Conservation (phyloP, 2,797 vertebrate genomes). For the Sebastiscus tertius region DNA sequence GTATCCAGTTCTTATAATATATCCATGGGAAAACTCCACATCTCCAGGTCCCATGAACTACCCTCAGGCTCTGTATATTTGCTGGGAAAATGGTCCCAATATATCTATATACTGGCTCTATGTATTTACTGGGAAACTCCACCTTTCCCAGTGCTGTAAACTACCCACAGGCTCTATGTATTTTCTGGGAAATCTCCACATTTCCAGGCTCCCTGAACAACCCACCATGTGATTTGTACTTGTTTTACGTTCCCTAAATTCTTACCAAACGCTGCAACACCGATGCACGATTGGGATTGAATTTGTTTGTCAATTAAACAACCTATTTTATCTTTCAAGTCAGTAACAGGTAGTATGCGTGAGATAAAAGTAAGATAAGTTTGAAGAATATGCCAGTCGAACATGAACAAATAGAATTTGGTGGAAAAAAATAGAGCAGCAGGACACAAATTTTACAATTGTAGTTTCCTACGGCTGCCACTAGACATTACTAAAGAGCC, state of each 20-base stretch:
- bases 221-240: background rate
- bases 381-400: background rate
- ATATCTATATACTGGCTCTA: background rate
- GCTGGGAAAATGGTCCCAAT: background rate
- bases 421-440: background rate
- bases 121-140: background rate
- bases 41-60: background rate
- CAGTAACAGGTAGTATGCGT: accelerated
- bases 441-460: background rate
- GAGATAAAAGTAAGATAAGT: background rate
- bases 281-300: background rate
- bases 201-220: background rate
- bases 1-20: too few relatives aligned
- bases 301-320: background rate
- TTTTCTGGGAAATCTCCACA: background rate
- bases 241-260: background rate
- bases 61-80: background rate
- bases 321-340: background rate
- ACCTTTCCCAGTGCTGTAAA: background rate
- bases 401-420: background rate
- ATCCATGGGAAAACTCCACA: background rate
- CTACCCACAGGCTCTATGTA: background rate
- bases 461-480: background rate
- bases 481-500: constrained; percentile 23
- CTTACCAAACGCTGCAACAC: background rate